A percentile compares a stretch with the other conserved stretches of the same genome.
phyloP scores from a whole-genome alignment of 2,113 vertebrate genomes.

The Dermatemys mawii region DNA sequence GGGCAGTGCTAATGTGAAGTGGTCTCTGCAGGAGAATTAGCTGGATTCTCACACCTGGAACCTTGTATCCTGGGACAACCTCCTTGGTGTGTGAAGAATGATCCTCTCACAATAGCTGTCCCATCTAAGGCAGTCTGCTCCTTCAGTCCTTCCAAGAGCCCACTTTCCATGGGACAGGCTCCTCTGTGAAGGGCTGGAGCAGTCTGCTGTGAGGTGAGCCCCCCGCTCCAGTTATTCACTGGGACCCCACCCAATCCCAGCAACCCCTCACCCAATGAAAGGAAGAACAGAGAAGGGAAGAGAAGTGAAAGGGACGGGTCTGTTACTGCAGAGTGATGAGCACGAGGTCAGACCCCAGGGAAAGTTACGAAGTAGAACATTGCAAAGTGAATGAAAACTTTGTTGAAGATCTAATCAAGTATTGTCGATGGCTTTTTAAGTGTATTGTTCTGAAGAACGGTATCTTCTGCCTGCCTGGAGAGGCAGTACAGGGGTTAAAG shows the following conservation, averaged over 20 bases:
- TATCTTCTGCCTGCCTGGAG: background rate
- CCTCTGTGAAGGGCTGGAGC: background rate
- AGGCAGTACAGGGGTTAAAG: background rate
- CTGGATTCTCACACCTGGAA: background rate
- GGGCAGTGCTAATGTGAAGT: background rate
- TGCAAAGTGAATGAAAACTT: background rate
- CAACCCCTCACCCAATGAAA: no score
- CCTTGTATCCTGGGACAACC: background rate
- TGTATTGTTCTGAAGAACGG: background rate
- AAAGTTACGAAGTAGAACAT: background rate
- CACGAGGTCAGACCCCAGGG: rapidly evolving
- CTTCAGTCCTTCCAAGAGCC: background rate
- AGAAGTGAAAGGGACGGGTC: background rate
- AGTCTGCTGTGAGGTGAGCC: background rate
- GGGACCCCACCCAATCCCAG: background rate
- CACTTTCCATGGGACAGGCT: background rate
- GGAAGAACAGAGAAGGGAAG: no score
- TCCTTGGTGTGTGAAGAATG: background rate
- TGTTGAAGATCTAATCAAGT: background rate
- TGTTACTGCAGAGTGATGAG: background rate
- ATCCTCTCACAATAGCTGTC: no score
- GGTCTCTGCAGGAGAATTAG: background rate
- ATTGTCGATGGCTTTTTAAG: background rate
- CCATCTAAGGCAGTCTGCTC: background rate
- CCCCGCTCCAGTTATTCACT: background rate